Conservation (phyloP, 2,113 vertebrate genomes). For the Gadus chalcogrammus region DNA sequence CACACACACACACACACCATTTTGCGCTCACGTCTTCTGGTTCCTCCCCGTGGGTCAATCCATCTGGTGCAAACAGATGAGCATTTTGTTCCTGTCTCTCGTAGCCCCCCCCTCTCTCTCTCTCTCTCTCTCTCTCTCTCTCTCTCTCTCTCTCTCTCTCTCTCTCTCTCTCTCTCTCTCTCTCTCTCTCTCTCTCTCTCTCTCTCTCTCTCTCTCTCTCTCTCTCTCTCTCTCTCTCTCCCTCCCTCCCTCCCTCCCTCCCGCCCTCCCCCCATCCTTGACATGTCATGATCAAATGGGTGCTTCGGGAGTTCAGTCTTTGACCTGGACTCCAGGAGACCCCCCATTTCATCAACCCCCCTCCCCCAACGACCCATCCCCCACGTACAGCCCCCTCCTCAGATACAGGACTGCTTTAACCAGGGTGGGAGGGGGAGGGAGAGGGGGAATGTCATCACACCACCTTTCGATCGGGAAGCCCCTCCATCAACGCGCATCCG, state of each 20-base stretch:
- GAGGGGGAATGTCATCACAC: conserved; percentile 35
- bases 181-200: conserved; percentile 16
- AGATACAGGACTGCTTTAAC: not conserved
- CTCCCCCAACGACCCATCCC: not conserved
- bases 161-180: conserved; percentile 20
- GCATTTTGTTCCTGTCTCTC: conserved; percentile 29
- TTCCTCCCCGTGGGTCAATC: conserved; percentile 55
- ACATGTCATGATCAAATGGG: conserved; percentile 68
- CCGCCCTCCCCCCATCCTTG: conserved; percentile 50
- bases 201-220: conserved; percentile 15
- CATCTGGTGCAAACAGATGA: conserved; percentile 52
- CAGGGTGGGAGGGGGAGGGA: too few species aligned
- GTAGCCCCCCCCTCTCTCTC: too few species aligned
- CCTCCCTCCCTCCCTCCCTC: conserved; percentile 11
- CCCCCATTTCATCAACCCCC: conserved; percentile 40
- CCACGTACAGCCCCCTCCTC: not conserved
- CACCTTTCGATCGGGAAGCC: conserved; percentile 37
- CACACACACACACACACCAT: conserved; percentile 15
- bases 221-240: conserved; percentile 19
- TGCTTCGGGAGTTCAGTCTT: conserved; percentile 64
- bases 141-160: not conserved
- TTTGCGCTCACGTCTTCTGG: conserved; percentile 24
- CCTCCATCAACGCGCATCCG: conserved; percentile 49
- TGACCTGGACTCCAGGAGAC: conserved; percentile 61
- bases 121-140: too few species aligned